Evolutionary conservation across 2,888 invertebrate species (phyloP).

Genomic region (Leucania comma): DNA sequence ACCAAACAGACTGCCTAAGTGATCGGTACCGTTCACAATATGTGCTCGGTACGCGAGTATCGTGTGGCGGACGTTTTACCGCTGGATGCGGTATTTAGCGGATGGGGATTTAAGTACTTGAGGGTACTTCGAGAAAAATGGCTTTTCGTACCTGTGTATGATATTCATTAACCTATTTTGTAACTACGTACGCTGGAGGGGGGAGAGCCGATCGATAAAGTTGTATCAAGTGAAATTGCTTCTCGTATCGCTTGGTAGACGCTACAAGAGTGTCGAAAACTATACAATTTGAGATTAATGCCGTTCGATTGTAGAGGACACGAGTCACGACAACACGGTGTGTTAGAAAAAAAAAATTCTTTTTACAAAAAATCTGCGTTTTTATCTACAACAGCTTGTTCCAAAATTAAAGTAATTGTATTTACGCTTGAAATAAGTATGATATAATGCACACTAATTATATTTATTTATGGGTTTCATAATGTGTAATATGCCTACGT

Average conservation of each 20-base stretch:
- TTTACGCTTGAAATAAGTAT: too few species aligned
- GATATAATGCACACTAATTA: too few species aligned
- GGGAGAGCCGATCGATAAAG: not conserved
- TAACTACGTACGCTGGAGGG: not conserved
- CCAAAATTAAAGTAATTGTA: too few species aligned
- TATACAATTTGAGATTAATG: not conserved
- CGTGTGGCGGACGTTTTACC: constrained; percentile 38
- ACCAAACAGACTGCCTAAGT: constrained; percentile 86
- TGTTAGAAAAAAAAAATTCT: too few species aligned
- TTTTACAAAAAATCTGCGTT: too few species aligned
- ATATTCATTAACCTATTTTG: not conserved
- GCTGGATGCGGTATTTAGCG: constrained; percentile 58
- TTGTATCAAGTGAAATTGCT: not conserved
- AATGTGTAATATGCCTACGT: too few species aligned
- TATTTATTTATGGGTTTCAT: too few species aligned
- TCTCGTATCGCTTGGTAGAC: not conserved
- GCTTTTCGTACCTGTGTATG: not conserved
- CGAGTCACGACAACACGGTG: too few species aligned
- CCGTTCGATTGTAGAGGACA: not conserved
- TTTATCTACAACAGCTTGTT: too few species aligned
- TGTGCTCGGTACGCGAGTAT: constrained; percentile 72
- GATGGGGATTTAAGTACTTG: constrained; percentile 8
- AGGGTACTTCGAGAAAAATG: not conserved
- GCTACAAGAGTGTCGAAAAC: not conserved
- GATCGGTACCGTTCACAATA: constrained; percentile 87